Conservation (phyloP, 2,797 vertebrate genomes). For the Tokudaia tokunoshimensis region DNA sequence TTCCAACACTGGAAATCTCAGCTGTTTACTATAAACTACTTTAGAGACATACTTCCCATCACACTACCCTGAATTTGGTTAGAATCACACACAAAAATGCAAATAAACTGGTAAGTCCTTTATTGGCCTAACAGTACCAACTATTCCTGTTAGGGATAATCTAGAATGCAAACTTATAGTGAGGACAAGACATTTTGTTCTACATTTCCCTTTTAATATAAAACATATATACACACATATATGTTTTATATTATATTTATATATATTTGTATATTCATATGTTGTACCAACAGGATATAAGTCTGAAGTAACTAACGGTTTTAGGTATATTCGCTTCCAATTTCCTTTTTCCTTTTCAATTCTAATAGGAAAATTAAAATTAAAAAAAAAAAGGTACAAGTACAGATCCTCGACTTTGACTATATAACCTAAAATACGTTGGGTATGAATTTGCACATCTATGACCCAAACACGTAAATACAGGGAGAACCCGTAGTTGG, state of each 20-base stretch:
- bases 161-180: neutral
- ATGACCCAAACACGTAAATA: neutral
- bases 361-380: neutral
- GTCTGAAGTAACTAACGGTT: neutral
- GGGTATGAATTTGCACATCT: neutral
- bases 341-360: neutral
- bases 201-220: neutral
- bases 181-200: neutral
- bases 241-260: too few relatives aligned
- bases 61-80: neutral
- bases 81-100: neutral
- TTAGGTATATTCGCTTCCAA: neutral
- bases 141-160: neutral
- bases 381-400: neutral
- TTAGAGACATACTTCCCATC: neutral
- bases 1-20: neutral
- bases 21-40: neutral
- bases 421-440: neutral
- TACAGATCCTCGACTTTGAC: neutral
- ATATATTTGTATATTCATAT: too few relatives aligned
- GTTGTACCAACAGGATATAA: neutral
- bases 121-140: constrained; percentile 17
- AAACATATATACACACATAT: neutral
- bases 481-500: neutral
- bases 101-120: neutral